Conservation (phyloP, 2,797 vertebrate species). For the Oryzias sinensis region DNA sequence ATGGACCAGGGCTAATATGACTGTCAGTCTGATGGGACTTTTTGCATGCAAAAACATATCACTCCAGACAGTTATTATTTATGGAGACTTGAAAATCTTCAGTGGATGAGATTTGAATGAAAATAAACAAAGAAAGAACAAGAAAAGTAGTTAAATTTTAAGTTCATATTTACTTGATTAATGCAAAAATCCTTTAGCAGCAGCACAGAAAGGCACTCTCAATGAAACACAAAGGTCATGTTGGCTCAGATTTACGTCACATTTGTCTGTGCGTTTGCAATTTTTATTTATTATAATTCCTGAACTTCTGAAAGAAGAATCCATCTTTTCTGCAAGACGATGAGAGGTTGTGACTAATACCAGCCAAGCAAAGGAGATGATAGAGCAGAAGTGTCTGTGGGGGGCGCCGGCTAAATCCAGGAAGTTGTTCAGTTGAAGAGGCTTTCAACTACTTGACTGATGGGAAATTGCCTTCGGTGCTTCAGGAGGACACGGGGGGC, state of each 20-base stretch:
- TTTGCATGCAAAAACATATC: background rate
- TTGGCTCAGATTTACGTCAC: background rate
- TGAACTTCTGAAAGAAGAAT: background rate
- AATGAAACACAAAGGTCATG: too few relatives aligned
- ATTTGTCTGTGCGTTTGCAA: conserved; percentile 5
- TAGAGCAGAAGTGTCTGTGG: conserved; percentile 27
- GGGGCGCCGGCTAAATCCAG: conserved; percentile 51
- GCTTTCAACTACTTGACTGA: conserved; percentile 66
- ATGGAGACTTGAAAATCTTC: background rate
- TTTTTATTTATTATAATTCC: conserved; percentile 9
- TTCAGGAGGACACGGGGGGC: conserved; percentile 51
- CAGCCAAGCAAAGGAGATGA: conserved; percentile 26
- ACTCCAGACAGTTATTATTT: conserved; percentile 1
- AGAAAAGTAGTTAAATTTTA: too few relatives aligned
- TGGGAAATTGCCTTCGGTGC: conserved; percentile 59
- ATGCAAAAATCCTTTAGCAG: too few relatives aligned
- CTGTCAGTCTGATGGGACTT: conserved; percentile 27
- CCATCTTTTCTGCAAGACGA: conserved; percentile 17
- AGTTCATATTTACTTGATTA: too few relatives aligned
- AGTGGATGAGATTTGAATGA: background rate
- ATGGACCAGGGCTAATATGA: conserved; percentile 19
- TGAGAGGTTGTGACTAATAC: conserved; percentile 44
- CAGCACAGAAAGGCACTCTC: too few relatives aligned
- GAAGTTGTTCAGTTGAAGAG: conserved; percentile 72
- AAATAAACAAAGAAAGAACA: background rate